Evolutionary conservation across 1,140 invertebrate species (phyloP).

Genomic region (Caenorhabditis tropicalis): DNA sequence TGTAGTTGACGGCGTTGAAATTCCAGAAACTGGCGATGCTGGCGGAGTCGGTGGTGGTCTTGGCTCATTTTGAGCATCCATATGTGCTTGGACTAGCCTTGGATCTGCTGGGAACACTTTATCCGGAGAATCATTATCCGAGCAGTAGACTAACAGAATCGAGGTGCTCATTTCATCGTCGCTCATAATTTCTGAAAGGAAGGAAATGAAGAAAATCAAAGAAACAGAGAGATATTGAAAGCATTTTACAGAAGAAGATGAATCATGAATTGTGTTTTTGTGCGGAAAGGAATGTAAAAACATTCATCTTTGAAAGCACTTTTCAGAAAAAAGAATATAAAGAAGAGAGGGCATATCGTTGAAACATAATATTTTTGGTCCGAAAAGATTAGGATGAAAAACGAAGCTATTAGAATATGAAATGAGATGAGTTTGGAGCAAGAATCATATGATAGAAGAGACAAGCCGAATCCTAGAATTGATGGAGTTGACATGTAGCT

Average conservation of each 20-base stretch:
- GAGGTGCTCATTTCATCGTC: not conserved
- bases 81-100: not conserved
- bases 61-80: not conserved
- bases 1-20: not conserved
- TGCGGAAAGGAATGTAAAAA: too few relatives aligned
- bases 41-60: not conserved
- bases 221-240: not conserved
- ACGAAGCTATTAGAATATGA: conserved; percentile 12
- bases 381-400: conserved; percentile 24
- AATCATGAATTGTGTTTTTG: too few relatives aligned
- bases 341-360: not conserved
- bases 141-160: not conserved
- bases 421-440: not conserved
- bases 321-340: not conserved
- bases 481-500: not conserved
- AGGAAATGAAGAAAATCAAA: not conserved
- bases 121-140: conserved; percentile 22
- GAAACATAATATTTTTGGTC: conserved; percentile 33
- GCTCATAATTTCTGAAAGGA: not conserved
- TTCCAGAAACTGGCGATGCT: not conserved
- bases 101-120: conserved; percentile 27
- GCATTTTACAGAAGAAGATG: too few relatives aligned
- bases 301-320: too few relatives aligned
- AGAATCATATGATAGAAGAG: not conserved
- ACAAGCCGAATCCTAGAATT: not conserved